These are phyloP conservation scores for Ectemnius continuus DNA, from an alignment of 2,888 invertebrate genomes.

Conservation along the genomic window DNA sequence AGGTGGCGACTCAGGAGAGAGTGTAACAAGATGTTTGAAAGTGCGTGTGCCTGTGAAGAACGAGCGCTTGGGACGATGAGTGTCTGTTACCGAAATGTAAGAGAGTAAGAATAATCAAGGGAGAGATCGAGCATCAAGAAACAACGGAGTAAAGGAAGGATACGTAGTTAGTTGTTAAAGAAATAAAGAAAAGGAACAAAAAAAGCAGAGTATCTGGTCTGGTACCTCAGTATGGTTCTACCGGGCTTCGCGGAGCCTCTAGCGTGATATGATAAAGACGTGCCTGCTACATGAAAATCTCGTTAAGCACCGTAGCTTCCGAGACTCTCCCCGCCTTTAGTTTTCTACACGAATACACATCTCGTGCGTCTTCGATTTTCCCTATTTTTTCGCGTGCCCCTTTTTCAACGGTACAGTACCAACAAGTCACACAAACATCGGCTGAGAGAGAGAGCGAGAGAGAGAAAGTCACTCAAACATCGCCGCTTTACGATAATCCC, in stretches of 20 bases:
- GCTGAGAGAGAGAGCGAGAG: too few species aligned
- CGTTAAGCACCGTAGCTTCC: conserved; percentile 62
- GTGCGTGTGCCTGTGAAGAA: conserved; percentile 16
- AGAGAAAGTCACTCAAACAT: too few species aligned
- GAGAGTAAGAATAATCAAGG: conserved; percentile 24
- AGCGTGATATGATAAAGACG: conserved; percentile 77
- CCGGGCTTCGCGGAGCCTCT: conserved; percentile 66
- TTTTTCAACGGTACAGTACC: conserved; percentile 8
- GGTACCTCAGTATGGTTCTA: conserved; percentile 63
- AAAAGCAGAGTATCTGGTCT: conserved; percentile 47
- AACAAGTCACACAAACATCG: too few species aligned
- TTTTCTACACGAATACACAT: conserved; percentile 66
- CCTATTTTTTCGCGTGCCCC: conserved; percentile 50
- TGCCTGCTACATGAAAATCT: conserved; percentile 75
- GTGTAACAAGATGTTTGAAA: neutral
- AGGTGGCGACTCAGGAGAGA: conserved; percentile 3
- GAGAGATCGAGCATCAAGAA: neutral
- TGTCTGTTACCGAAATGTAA: conserved; percentile 14
- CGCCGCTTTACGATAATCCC: too few species aligned
- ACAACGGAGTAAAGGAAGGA: conserved; percentile 15
- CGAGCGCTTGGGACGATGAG: neutral
- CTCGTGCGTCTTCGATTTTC: conserved; percentile 52
- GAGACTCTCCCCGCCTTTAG: conserved; percentile 69
- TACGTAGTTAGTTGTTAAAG: conserved; percentile 55
- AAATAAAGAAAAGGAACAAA: conserved; percentile 33